Conservation (phyloP, 2,888 invertebrate genomes). For the Lucinisca nassula region DNA sequence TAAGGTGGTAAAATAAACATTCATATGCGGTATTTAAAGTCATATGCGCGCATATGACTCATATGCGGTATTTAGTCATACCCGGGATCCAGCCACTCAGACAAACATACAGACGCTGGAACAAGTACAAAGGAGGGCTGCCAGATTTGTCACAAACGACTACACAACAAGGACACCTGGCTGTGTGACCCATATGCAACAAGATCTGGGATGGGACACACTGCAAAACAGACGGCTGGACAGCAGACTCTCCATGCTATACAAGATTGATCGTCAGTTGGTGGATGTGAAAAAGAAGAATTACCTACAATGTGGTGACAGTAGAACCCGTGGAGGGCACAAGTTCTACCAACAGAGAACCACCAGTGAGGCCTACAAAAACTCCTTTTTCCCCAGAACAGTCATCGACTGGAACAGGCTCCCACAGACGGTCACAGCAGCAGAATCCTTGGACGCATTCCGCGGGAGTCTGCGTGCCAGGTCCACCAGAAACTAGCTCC, state of each 20-base stretch:
- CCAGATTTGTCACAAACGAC: slow-evolving; percentile 2
- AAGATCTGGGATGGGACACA: slow-evolving; percentile 20
- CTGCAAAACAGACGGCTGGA: slow-evolving; percentile 15
- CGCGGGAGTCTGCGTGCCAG: not conserved
- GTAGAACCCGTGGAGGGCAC: slow-evolving; percentile 9
- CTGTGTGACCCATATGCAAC: slow-evolving; percentile 21
- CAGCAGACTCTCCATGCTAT: slow-evolving; percentile 20
- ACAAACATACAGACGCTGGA: not conserved
- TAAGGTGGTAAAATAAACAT: no score
- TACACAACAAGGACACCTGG: slow-evolving; percentile 12
- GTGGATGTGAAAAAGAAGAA: slow-evolving; percentile 3
- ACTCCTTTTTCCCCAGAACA: slow-evolving; percentile 13
- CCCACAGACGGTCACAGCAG: not conserved
- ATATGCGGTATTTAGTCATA: no score
- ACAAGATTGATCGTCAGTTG: slow-evolving; percentile 6
- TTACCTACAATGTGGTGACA: not conserved
- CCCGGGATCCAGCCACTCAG: no score
- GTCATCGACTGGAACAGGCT: slow-evolving; percentile 7
- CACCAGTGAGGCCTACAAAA: slow-evolving; percentile 4
- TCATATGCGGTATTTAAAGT: no score
- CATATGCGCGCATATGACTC: no score
- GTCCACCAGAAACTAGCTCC: no score
- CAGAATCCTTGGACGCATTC: not conserved
- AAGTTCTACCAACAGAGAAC: slow-evolving; percentile 11
- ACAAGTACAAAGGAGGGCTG: slow-evolving; percentile 17